Base-by-base conservation (phyloP, 2,797 vertebrate genomes). In the Chrosomus eos region DNA sequence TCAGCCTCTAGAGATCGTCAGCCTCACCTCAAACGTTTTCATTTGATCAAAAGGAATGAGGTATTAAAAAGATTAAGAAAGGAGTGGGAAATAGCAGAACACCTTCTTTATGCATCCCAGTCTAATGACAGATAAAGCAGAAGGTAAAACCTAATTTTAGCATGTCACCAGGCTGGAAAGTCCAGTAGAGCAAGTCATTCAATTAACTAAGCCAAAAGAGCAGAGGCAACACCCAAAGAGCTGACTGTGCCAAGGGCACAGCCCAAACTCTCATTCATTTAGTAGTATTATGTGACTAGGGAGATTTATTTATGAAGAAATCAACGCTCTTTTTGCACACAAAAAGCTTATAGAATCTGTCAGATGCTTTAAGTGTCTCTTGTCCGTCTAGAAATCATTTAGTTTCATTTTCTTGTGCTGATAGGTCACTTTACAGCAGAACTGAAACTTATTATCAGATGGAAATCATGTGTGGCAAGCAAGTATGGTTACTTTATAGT, bases 101-200 rank as follows among this genome's bases (percentile, higher is more conserved):
- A 58, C 66, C 67, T 60, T n/a, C 79, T 43, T 79, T 66, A 79
- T 79, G 40, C 19, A 11, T 21, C 40, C 11, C 26, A 23, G 40
- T 55, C 21, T 43, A 40, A 51, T 58, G 80, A 23, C 33, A 64
- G 67, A 85, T 55, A 51, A 74, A 45, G n/a, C 43, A 79, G 18
- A 77, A 83, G 51, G 74, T 77, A 36, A 76, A 85, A 60, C 67
- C 40, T 64, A n/a, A 80, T 85, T 73, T 88, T 88, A 90, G 83
- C 86, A 85, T 85, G 89, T 84, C 45, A 62, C 79, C 53, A 45
- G 53, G 58, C 83, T 82, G 64, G 88, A 89, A 88, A 77, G 40
- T 86, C 87, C 75, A 28, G 81, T 82, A 80, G 51, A 88, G 82
- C 72, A 71, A 70, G 85, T 71, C 16, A 53, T 85, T 85, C 68